Evolutionary conservation across 2,888 invertebrate species (phyloP).

Genomic region (Geophilus truncorum): DNA sequence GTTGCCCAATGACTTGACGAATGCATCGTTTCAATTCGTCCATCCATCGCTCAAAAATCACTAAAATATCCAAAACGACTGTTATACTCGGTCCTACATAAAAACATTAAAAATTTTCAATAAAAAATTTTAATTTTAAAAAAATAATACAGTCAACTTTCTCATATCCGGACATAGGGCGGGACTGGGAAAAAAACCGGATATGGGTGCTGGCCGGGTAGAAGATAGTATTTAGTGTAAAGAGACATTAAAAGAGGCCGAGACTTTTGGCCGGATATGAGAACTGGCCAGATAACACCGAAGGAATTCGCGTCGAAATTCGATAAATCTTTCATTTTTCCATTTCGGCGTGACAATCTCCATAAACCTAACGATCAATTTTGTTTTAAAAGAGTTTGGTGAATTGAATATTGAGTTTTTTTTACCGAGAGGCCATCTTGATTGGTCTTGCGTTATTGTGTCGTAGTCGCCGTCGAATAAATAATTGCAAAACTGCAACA

Average conservation of each 20-base stretch:
- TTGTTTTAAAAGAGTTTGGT: background rate
- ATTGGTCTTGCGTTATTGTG: too few species aligned
- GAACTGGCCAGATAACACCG: constrained; percentile 75
- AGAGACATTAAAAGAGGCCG: too few species aligned
- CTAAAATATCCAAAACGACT: constrained; percentile 42
- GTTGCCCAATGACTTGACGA: constrained; percentile 57
- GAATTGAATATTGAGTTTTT: too few species aligned
- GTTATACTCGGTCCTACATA: constrained; percentile 80
- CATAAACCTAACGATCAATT: constrained; percentile 57
- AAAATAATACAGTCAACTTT: too few species aligned
- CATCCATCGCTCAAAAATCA: constrained; percentile 59
- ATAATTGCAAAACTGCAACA: too few species aligned
- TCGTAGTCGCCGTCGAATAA: too few species aligned
- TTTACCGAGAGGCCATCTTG: too few species aligned
- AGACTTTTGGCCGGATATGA: constrained; percentile 79
- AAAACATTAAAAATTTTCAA: background rate
- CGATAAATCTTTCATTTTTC: constrained; percentile 73
- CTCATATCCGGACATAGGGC: too few species aligned
- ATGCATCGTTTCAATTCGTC: constrained; percentile 70
- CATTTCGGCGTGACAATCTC: constrained; percentile 72
- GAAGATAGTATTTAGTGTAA: too few species aligned
- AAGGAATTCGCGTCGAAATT: constrained; percentile 85
- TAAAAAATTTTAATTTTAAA: background rate
- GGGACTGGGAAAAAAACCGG: too few species aligned
- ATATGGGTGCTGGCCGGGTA: too few species aligned